Evolutionary conservation across 2,797 vertebrate genomes (phyloP), one percentile per base, ranked within the genome.

Genomic region (Pantherophis vulpinus): DNA sequence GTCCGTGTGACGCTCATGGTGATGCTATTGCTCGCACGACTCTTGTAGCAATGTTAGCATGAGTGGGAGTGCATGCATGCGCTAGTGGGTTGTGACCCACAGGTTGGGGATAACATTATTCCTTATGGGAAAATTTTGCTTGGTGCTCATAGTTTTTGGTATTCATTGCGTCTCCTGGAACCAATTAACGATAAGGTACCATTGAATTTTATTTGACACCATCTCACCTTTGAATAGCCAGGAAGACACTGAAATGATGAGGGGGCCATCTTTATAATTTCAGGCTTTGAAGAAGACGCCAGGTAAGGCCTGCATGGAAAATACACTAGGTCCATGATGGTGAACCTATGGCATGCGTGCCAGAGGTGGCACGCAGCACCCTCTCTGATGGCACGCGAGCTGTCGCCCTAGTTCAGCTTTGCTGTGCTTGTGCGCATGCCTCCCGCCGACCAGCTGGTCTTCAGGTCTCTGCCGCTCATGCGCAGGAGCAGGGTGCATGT

Each of bases 401-500:
- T 10, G 9, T 54, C 0, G 9, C 51, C 51, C 51, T 10, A 54
- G 51, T 54, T 54, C 51, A 54, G 8, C 51, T 54, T 10, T 0
- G 0, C 51, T 54, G 51, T 1, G 0, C 51, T 10, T 54, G 51
- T 3, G 8, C 1, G 0, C 1, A 6, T 6, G 7, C 8, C 51
- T 51, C 8, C 51, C 7, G 8, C 8, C 1, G 1, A 9, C 8
- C 51, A 51, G 51, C 51, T 54, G 51, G 51, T 54, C 51, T 54
- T 54, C 1, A 0, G 51, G 51, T 54, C 51, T 54, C 9, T 54
- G 51, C 47, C 1, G 1, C 6, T 51, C 47, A 51, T 51, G 47
- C 1, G 7, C 51, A 10, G 51, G 51, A 1, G 51, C 9, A 3
- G 51, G 1, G 51, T 3, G 1, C 9, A 10, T 10, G 8, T 54